Conservation (phyloP, 2,113 vertebrate genomes). For the Oncorhynchus mykiss region DNA sequence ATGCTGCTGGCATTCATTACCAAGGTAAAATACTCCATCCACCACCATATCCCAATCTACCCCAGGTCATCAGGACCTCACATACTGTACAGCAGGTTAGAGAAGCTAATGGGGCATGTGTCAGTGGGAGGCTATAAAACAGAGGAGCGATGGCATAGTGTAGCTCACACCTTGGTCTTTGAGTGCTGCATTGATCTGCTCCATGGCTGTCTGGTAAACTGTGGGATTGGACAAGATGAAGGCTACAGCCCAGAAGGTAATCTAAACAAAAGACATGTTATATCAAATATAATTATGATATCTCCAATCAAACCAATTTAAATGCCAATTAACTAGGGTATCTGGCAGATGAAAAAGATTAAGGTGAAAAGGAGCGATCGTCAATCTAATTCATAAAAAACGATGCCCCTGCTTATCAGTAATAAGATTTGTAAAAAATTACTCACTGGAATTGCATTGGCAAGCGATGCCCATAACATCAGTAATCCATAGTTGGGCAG, state of each 20-base stretch:
- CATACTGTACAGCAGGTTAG: too few relatives aligned
- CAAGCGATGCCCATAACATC: slow-evolving; percentile 78
- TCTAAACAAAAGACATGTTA: slow-evolving; percentile 56
- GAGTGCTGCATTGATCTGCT: slow-evolving; percentile 71
- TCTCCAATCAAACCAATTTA: neutral
- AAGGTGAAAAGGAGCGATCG: too few relatives aligned
- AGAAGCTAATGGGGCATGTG: too few relatives aligned
- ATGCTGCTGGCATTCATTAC: too few relatives aligned
- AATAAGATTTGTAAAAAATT: too few relatives aligned
- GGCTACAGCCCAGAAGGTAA: slow-evolving; percentile 55
- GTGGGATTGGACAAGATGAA: slow-evolving; percentile 67
- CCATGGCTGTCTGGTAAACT: slow-evolving; percentile 68
- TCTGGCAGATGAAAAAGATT: too few relatives aligned
- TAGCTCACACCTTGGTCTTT: slow-evolving; percentile 24
- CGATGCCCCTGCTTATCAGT: too few relatives aligned
- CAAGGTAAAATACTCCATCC: too few relatives aligned
- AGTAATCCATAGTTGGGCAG: slow-evolving; percentile 71
- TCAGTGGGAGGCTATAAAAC: neutral
- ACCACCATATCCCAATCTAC: too few relatives aligned
- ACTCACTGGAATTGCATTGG: slow-evolving; percentile 81
- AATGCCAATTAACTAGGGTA: neutral
- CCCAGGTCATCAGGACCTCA: too few relatives aligned
- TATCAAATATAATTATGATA: neutral
- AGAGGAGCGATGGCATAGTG: neutral
- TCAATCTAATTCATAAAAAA: neutral